Base-by-base conservation (phyloP, 1,140 invertebrate species). In the Acromyrmex heyeri region DNA sequence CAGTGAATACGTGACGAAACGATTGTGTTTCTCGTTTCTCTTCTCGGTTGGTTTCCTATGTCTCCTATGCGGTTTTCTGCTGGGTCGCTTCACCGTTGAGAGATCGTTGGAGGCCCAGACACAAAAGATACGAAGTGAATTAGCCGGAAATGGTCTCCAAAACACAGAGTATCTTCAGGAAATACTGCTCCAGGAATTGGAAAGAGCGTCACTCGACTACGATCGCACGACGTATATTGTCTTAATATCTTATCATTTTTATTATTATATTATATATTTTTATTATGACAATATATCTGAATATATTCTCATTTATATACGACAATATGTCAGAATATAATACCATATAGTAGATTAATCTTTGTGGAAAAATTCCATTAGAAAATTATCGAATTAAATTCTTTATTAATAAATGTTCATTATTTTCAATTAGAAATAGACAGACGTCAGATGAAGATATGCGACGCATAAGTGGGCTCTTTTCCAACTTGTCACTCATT, bases 1-100 rank as follows among this genome's bases (percentile, higher is more conserved):
- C 0, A 95, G 93, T 81, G 95, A 96, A 87, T 96, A 95, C 83
- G 94, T 96, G 3, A 96, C 95, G 8, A 96, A 96, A 89, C 93
- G 95, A 24, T 94, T 96, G 89, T 96, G 96, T 77, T 95, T 95
- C 72, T 96, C 95, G n/a, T 94, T 95, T 34, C 83, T 96, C 7
- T 93, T 96, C 16, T 95, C 94, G 5, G 90, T 95, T 14, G 94
- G 95, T 5, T 96, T 96, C 73, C 91, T 96, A n/a, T 91, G 94
- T 34, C 65, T 96, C 10, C 83, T 96, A 6, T 95, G 94, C 55
- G 96, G 96, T 86, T 96, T 96, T 87, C 77, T 95, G 4, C 79
- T 96, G 18, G 95, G 95, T 0, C 93, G 95, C 48, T 95, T 95
- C 53, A 93, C 94, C 0, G 87, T 94, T 14, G 94, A 95, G 59